Percentiles rank a stretch among this genome's conserved stretches.
These are phyloP conservation scores for Smittia aterrima DNA, from an alignment of 2,888 invertebrate species.

Conservation along the genomic window DNA sequence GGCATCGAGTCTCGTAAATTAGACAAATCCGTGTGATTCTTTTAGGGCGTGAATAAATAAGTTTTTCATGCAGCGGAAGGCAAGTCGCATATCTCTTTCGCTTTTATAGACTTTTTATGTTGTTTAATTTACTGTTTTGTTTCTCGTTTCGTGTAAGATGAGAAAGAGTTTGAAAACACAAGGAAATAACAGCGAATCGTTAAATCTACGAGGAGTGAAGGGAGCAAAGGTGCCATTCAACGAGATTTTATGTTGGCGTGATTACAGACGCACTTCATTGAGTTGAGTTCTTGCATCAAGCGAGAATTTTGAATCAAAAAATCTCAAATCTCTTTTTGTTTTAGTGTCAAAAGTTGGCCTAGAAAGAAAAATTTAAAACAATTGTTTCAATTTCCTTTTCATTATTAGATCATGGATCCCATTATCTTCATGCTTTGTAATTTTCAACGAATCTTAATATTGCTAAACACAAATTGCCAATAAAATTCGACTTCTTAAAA, in stretches of 20 bases:
- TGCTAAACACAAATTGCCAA: neutral
- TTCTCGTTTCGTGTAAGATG: neutral
- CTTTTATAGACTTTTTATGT: conserved; percentile 28
- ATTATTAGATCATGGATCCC: no score
- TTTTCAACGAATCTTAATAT: conserved; percentile 27
- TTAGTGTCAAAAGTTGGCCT: no score
- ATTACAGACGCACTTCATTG: neutral
- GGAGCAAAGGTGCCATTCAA: neutral
- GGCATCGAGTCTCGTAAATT: conserved; percentile 25
- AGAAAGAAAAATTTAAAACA: no score
- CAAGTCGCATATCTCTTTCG: neutral
- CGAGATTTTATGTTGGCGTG: neutral
- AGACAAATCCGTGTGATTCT: conserved; percentile 37
- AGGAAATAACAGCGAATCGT: neutral
- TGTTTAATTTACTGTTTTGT: conserved; percentile 19
- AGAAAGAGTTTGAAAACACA: neutral
- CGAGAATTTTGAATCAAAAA: neutral
- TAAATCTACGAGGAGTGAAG: neutral
- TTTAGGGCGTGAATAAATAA: neutral
- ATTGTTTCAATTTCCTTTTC: no score
- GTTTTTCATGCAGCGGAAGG: neutral
- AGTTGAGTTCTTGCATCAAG: no score
- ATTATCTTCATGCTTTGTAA: neutral
- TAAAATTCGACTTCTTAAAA: no score
- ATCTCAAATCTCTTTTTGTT: no score